Percentiles rank a stretch among this genome's conserved stretches.
These are phyloP conservation scores for Drosophila engyochracea DNA, from an alignment of 2,888 invertebrate species.

Conservation along the genomic window DNA sequence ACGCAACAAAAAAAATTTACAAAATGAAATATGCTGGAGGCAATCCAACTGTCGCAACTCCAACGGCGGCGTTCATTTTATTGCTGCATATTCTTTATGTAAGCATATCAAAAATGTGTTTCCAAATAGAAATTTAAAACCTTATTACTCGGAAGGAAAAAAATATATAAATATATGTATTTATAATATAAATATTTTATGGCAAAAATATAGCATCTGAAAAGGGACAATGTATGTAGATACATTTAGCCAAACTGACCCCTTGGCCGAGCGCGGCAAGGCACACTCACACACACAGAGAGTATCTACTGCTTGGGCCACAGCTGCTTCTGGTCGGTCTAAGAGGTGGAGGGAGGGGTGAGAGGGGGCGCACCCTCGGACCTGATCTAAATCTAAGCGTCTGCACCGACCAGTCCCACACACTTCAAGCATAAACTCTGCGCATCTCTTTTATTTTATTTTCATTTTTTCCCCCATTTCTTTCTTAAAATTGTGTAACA, in stretches of 20 bases:
- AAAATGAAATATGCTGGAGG: constrained; percentile 3
- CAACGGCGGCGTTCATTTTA: constrained; percentile 47
- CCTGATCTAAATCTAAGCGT: constrained; percentile 67
- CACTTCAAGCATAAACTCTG: constrained; percentile 47
- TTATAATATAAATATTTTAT: constrained; percentile 76
- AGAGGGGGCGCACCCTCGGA: constrained; percentile 28
- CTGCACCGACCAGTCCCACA: constrained; percentile 30
- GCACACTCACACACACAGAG: background rate
- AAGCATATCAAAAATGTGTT: constrained; percentile 73
- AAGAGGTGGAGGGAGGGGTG: background rate
- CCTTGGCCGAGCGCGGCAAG: constrained; percentile 21
- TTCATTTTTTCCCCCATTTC: constrained; percentile 23
- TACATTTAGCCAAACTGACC: constrained; percentile 65
- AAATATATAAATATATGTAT: constrained; percentile 11
- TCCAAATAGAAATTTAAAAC: constrained; percentile 79
- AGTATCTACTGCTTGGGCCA: constrained; percentile 1
- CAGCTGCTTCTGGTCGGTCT: constrained; percentile 11
- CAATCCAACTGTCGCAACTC: constrained; percentile 23
- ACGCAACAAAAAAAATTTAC: background rate
- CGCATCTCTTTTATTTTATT: constrained; percentile 30
- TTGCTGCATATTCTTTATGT: constrained; percentile 67
- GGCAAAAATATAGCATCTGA: constrained; percentile 73
- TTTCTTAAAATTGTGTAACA: constrained; percentile 78
- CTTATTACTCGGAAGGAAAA: constrained; percentile 63
- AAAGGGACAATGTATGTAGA: constrained; percentile 79